Percentiles rank a stretch among this genome's conserved stretches.
These are phyloP conservation scores for Brenthis ino DNA, from an alignment of 2,888 invertebrate genomes.

Conservation along the genomic window DNA sequence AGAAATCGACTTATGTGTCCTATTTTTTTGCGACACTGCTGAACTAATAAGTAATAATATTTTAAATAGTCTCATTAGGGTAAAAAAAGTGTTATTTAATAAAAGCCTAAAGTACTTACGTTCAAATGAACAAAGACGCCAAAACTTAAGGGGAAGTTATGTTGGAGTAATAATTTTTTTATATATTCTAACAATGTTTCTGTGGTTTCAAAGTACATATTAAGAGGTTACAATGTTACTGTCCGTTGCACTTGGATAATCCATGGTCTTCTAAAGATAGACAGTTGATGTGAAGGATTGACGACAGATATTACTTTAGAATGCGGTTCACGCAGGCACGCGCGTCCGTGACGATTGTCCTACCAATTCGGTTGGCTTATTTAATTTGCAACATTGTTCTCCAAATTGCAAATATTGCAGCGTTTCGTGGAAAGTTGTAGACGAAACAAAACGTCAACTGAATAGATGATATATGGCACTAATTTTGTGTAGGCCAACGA, in stretches of 20 bases:
- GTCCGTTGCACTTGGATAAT: constrained; percentile 54
- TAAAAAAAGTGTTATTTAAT: neutral
- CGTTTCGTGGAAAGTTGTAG: constrained; percentile 56
- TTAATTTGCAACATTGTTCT: constrained; percentile 69
- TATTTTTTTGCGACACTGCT: too few species aligned
- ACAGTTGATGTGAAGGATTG: constrained; percentile 43
- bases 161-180: constrained; percentile 3
- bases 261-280: constrained; percentile 52
- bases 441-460: constrained; percentile 47
- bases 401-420: constrained; percentile 50
- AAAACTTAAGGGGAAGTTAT: neutral
- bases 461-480: constrained; percentile 46
- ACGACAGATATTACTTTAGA: constrained; percentile 44
- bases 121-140: neutral
- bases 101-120: neutral
- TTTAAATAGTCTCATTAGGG: neutral
- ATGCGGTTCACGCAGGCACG: constrained; percentile 57
- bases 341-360: constrained; percentile 54
- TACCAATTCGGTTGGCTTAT: constrained; percentile 59
- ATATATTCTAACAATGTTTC: constrained; percentile 21
- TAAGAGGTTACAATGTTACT: constrained; percentile 35
- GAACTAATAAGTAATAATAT: neutral
- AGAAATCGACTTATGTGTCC: too few species aligned
- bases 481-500: constrained; percentile 17
- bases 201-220: constrained; percentile 25